Evolutionary conservation across 2,113 vertebrate species (phyloP), one percentile per base, ranked within the genome.

Genomic region (Caranx melampygus): DNA sequence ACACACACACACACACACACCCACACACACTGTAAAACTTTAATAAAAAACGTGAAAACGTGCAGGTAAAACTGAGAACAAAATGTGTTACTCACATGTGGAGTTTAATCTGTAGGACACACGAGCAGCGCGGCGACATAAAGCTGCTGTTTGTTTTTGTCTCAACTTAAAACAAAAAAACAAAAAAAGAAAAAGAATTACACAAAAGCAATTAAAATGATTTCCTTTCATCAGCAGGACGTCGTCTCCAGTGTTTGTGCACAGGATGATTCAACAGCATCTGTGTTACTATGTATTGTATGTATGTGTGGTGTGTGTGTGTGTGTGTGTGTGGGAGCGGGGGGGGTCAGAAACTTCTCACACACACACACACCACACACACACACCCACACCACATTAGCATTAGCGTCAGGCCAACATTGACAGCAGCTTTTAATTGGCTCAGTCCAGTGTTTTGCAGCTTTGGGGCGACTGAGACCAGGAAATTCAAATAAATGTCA

Each of bases 151-250:
- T 37, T 72, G 72, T 76, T 88, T 51, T 26, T 45, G 21, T 33
- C 26, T 49, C 18, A 69, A 21, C 34, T 21, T 20, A 35, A 20
- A 58, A 51, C 40, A 42, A 42, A 42, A 5, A 42, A 42, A 42
- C 40, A 42, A 42, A 42, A 42, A 26, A 20, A 52, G 51, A 34
- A 42, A 79, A 11, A 15, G 4, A 54, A 79, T 70, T 58, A 59
- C 33, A 84, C 45, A 63, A 78, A 80, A 75, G 62, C 63, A 81
- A 85, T 85, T 77, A 70, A 60, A 81, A 68, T 51, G 0, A 61
- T 74, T 81, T 68, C 14, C 68, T 78, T 78, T 85, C 77, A 81
- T 72, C 74, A 26, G 1, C 73, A 35, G 74, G 70, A 55, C 69
- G 11, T 42, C 55, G 4, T 8, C 47, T 0, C 60, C 26, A 15